A percentile compares a stretch with the other conserved stretches of the same genome.
Conservation (phyloP, 2,888 invertebrate species). For the Lamellibrachia satsuma region DNA sequence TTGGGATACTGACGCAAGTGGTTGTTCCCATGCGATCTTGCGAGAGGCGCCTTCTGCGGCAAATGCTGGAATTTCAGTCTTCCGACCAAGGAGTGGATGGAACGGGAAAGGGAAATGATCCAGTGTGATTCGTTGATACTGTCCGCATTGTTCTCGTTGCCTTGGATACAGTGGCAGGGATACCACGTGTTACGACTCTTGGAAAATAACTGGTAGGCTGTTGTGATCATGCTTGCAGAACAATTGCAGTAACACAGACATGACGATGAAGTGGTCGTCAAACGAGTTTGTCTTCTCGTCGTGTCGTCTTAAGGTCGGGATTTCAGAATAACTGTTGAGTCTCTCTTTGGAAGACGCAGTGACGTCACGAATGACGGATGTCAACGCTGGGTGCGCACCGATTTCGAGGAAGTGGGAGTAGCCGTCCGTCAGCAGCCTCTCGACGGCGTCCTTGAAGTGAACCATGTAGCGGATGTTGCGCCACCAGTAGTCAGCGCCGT, state of each 20-base stretch:
- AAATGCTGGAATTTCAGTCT: neutral
- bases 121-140: neutral
- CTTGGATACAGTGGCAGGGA: neutral
- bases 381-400: conserved; percentile 8
- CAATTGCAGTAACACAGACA: neutral
- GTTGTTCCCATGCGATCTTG: neutral
- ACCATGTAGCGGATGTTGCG: conserved; percentile 5
- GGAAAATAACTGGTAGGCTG: neutral
- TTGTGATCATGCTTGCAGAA: neutral
- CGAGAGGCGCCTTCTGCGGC: neutral
- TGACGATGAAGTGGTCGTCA: neutral
- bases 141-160: neutral
- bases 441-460: neutral
- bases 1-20: neutral
- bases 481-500: conserved; percentile 17
- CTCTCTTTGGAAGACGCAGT: neutral
- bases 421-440: neutral
- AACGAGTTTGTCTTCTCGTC: neutral
- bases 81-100: neutral
- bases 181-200: neutral
- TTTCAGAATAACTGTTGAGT: neutral
- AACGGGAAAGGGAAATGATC: neutral
- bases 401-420: neutral
- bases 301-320: neutral
- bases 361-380: neutral